Conservation (phyloP, 2,113 vertebrate genomes). For the Pollachius pollachius region DNA sequence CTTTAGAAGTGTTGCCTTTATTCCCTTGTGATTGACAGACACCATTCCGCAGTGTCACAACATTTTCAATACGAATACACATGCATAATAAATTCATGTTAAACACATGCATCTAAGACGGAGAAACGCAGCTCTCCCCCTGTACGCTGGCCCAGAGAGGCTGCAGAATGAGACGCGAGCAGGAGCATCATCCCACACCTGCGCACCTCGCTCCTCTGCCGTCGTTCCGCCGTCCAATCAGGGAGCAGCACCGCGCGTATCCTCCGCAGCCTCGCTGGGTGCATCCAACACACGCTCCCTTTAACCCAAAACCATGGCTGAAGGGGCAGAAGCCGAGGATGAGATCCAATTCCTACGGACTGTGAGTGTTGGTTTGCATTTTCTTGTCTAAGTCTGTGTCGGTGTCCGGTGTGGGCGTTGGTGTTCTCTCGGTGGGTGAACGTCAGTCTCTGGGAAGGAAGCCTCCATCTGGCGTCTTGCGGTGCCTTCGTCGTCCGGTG, state of each 20-base stretch:
- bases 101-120: too few species aligned
- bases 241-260: conserved; percentile 10
- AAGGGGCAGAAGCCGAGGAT: conserved; percentile 85
- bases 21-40: too few species aligned
- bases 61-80: too few species aligned
- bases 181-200: too few species aligned
- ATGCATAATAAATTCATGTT: too few species aligned
- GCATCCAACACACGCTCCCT: not conserved
- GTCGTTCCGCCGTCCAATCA: conserved; percentile 51
- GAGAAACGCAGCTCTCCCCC: too few species aligned
- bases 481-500: too few species aligned
- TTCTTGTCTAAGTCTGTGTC: too few species aligned
- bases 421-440: not conserved
- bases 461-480: not conserved
- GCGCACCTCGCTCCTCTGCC: not conserved
- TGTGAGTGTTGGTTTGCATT: conserved; percentile 67
- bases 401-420: not conserved
- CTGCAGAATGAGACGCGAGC: too few species aligned
- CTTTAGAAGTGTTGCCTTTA: conserved; percentile 7
- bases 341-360: conserved; percentile 90
- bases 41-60: too few species aligned
- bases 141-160: too few species aligned
- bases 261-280: conserved; percentile 4
- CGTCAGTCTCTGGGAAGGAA: not conserved
- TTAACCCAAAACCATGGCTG: conserved; percentile 77